Conservation (phyloP, 2,113 vertebrate genomes). For the Sphaerodactylus townsendi region DNA sequence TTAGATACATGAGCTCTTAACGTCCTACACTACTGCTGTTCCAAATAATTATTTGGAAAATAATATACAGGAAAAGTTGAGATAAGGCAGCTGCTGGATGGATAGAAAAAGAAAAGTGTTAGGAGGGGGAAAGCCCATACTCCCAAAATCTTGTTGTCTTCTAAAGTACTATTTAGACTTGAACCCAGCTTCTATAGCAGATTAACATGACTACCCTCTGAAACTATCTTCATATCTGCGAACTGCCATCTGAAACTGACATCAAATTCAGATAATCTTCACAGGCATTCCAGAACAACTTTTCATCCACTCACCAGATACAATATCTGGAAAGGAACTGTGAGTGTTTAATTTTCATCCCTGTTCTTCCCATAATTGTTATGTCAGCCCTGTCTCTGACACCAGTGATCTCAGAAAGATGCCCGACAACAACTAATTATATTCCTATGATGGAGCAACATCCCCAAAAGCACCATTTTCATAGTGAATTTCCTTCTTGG, state of each 20-base stretch:
- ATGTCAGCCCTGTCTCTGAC: too few species aligned
- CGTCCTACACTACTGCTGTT: too few species aligned
- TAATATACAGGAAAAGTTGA: too few species aligned
- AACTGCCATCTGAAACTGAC: background rate
- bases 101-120: too few species aligned
- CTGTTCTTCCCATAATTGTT: background rate
- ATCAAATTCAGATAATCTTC: background rate
- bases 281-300: background rate
- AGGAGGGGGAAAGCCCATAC: too few species aligned
- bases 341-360: background rate
- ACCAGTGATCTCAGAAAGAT: background rate
- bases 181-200: too few species aligned
- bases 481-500: background rate
- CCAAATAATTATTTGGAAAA: too few species aligned
- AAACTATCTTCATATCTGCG: background rate
- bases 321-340: background rate
- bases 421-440: slow-evolving; percentile 11
- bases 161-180: too few species aligned
- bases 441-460: background rate
- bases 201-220: too few species aligned
- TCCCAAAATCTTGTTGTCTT: too few species aligned
- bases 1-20: too few species aligned
- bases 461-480: background rate
- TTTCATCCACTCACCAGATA: background rate
- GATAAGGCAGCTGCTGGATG: too few species aligned